Percentiles rank a stretch among this genome's conserved stretches.
These are phyloP conservation scores for Mormyrus proboscirostris DNA, from an alignment of 2,797 vertebrate species.

Conservation along the genomic window DNA sequence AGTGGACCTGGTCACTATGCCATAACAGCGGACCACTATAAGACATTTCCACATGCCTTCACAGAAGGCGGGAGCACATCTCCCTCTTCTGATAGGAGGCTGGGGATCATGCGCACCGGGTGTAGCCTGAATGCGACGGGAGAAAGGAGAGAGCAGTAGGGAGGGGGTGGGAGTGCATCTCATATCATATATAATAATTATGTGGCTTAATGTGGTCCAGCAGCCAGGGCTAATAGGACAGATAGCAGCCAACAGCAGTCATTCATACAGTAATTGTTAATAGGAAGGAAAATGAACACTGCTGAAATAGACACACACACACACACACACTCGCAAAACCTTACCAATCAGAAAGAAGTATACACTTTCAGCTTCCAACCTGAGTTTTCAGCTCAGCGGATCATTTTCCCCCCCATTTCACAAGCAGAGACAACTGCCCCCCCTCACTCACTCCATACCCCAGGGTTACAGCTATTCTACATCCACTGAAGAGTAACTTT, in stretches of 20 bases:
- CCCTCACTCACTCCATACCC: neutral
- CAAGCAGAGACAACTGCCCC: neutral
- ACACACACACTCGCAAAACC: no score
- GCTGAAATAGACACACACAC: neutral
- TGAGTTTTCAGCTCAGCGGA: neutral
- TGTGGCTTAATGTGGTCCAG: neutral
- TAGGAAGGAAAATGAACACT: neutral
- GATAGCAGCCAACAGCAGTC: neutral
- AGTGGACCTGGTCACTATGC: neutral
- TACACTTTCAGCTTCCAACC: neutral
- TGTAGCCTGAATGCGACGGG: neutral
- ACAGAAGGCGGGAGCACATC: conserved; percentile 16
- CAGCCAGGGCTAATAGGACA: neutral
- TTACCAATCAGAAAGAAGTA: neutral
- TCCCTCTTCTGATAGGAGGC: neutral
- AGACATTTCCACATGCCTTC: conserved; percentile 14
- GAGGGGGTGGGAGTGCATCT: neutral
- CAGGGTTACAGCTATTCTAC: neutral
- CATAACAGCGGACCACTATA: conserved; percentile 8
- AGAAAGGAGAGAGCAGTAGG: neutral
- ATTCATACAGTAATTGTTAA: neutral
- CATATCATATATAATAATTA: neutral
- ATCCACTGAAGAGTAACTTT: neutral
- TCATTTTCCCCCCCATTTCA: neutral
- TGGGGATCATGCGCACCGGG: neutral